phyloP scores from a whole-genome alignment of 2,888 invertebrate genomes.

The Linnaemya tessellans region DNA sequence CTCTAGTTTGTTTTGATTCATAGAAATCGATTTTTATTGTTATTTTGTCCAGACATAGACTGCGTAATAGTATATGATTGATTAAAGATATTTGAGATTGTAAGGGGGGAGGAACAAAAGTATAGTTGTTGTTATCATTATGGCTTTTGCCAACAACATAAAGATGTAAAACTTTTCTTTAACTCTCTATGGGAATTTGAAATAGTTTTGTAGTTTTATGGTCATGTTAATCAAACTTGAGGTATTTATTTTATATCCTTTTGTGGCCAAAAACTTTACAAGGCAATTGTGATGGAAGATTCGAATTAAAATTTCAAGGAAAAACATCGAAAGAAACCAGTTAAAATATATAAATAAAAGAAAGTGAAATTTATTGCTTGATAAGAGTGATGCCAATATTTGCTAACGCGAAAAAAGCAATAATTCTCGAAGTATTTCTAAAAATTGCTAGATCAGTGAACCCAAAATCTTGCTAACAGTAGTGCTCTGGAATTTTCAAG shows the following conservation, averaged over 20 bases:
- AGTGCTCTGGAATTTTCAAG: no score
- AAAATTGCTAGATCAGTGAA: no score
- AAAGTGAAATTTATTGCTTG: constrained; percentile 14
- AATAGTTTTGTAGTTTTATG: constrained; percentile 7
- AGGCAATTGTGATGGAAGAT: constrained; percentile 6
- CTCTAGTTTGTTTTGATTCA: constrained; percentile 29
- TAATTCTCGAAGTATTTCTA: no score
- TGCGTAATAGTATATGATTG: constrained; percentile 4
- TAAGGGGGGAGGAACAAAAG: neutral
- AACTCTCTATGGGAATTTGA: constrained; percentile 10
- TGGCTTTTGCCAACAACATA: neutral
- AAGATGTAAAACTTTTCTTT: neutral
- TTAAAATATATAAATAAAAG: neutral
- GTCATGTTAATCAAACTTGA: constrained; percentile 10
- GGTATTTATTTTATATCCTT: neutral
- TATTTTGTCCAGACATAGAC: neutral
- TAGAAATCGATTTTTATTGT: constrained; percentile 17
- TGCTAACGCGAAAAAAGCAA: neutral
- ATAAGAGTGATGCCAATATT: neutral
- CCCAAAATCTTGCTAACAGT: no score
- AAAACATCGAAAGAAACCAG: neutral
- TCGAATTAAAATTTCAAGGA: constrained; percentile 1
- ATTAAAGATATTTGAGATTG: neutral
- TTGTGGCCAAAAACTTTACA: constrained; percentile 9
- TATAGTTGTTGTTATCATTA: neutral